Evolutionary conservation across 2,888 invertebrate genomes (phyloP), one percentile per base, ranked within the genome.

Genomic region (Philhelius pedissequus): DNA sequence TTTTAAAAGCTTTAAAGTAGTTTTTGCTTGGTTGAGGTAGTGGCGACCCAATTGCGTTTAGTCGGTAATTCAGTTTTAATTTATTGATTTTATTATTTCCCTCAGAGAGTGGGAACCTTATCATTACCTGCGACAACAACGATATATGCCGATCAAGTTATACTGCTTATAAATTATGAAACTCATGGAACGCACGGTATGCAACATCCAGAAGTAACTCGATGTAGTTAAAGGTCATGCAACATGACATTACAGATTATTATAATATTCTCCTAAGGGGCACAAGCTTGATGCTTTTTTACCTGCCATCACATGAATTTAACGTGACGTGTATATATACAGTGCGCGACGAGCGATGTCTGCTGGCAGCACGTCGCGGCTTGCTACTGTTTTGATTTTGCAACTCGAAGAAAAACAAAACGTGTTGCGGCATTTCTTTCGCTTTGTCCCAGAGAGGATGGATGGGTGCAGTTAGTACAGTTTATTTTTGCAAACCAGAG

Each of bases 241-340:
- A 75, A 64, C 80, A 70, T 81, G 75, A 75, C 80, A 75, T 75
- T 69, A 75, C n/a, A 80, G 80, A 80, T 75, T 64, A 80, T 75
- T 64, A 48, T 43, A 69, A 80, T 80, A 69, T 69, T 15, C n/a
- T 18, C 20, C 9, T 2, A 8, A 5, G 74, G 11, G 48, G 64
- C 8, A 22, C 48, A 25, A 11, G 22, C 25, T 15, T 56, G 11
- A 35, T 35, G 13, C n/a, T n/a, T 27, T 35, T 48, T 30, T 66
- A 9, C 35, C 15, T 15, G 27, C 40, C 76, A 75, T 48, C 64
- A 75, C 54, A 56, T 70, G 76, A 76, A 75, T 69, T 80, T 62
- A 75, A 75, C 80, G 80, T 75, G 69, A 75, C 56, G 69, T 80
- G 80, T 73, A 52, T 40, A 22, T 15, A 22, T 15, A 38, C 0